Base-by-base conservation (phyloP, 1,140 invertebrate species). In the Eubasilissa regina region DNA sequence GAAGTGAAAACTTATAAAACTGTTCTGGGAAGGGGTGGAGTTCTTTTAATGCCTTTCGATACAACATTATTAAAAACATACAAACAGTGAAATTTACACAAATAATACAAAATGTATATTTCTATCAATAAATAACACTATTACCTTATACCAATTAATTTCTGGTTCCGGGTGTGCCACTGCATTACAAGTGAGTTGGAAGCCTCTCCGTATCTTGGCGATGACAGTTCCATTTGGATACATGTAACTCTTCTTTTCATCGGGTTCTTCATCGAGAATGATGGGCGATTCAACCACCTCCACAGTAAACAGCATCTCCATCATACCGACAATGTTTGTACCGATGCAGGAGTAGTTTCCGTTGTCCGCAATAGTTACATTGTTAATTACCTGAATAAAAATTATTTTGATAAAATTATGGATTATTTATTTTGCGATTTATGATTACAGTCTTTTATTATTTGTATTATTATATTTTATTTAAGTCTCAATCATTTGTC, bases 71-170 rank as follows among this genome's bases (percentile, higher is more conserved):
- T n/a, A n/a, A n/a, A n/a, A n/a, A n/a, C n/a, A n/a, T n/a, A n/a
- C n/a, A n/a, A n/a, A n/a, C n/a, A n/a, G n/a, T n/a, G n/a, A n/a
- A n/a, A n/a, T n/a, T n/a, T n/a, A n/a, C n/a, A n/a, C n/a, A n/a
- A n/a, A n/a, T n/a, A n/a, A n/a, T n/a, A n/a, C n/a, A n/a, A n/a
- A n/a, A n/a, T n/a, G n/a, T n/a, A n/a, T 35, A 35, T 35, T 35
- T 35, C 25, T 35, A 6, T 35, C 25, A 35, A 35, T 35, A 35
- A 35, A 35, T 35, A 48, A 53, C 3, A 53, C 35, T 13, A 15
- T 62, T 66, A 89, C 88, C 85, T 89, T 89, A 48, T 87, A 85
- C 88, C 88, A 89, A 19, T 75, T 85, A 78, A 89, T 87, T 70
- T 85, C 86, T 11, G 88, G 88, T 60, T 79, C 51, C 4, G 88